Base-by-base conservation (phyloP, 2,113 vertebrate species). In the Ovis canadensis region DNA sequence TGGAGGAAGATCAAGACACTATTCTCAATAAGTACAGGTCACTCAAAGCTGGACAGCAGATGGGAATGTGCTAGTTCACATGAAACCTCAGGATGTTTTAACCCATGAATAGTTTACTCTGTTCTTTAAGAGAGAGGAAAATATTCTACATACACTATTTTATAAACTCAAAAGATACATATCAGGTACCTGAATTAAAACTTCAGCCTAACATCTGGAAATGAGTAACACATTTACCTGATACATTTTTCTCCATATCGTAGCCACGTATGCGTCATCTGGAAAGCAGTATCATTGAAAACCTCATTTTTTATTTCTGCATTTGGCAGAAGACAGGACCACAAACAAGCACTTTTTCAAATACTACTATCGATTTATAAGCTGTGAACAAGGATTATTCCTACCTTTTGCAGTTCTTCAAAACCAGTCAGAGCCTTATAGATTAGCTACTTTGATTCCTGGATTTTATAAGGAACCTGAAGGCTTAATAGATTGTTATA, bases 101-200 rank as follows among this genome's bases (percentile, higher is more conserved):
- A 40, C 54, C 95, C 77, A 33, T 33, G 90, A 96, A 33, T 67
- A 83, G 43, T 93, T 97, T 12, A 55, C 67, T 84, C 4, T 45
- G 31, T 67, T 81, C 48, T 86, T 96, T 82, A 89, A 33, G 93
- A 15, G 21, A 81, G 19, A 84, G 74, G 71, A 40, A 50, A 57
- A 33, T n/a, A 40, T 29, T 54, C 62, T n/a, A 27, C 1, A 27
- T 7, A 13, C 19, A 96, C 90, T 59, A 14, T 77, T 43, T 77
- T 15, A 64, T 33, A 97, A 98, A 97, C 6, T 19, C 31, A 93
- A 95, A 85, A 59, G 19, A 98, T 89, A 86, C 33, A 83, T 43
- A 64, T 23, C 19, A 36, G 0, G 1, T 17, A 43, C 8, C 17
- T 45, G 45, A 81, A 23, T 62, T 48, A 62, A 33, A 81, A 23